Percentiles rank a stretch among this genome's conserved stretches.
Evolutionary conservation across 2,888 invertebrate genomes (phyloP).

Genomic region (Aporophyla nigra): DNA sequence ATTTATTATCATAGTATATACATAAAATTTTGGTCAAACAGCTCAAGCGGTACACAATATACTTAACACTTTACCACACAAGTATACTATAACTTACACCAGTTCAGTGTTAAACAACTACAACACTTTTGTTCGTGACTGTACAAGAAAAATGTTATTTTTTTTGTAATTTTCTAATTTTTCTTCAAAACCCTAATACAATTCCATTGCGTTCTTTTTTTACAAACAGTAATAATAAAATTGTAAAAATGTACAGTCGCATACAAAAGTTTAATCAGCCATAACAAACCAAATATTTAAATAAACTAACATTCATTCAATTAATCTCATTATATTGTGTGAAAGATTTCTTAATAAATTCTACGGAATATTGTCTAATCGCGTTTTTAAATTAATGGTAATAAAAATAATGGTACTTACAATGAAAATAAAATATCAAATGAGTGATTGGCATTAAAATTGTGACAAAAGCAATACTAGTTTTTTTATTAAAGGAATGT

Average conservation of each 20-base stretch:
- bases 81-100: slow-evolving; percentile 32
- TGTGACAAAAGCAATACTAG: slow-evolving; percentile 48
- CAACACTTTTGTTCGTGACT: slow-evolving; percentile 44
- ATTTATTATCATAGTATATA: slow-evolving; percentile 81
- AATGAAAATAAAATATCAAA: slow-evolving; percentile 25
- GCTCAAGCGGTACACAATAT: slow-evolving; percentile 64
- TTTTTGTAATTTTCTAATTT: slow-evolving; percentile 2
- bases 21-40: slow-evolving; percentile 75
- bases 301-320: slow-evolving; percentile 19
- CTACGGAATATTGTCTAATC: slow-evolving; percentile 26
- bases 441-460: slow-evolving; percentile 19
- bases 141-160: slow-evolving; percentile 11
- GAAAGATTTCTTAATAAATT: slow-evolving; percentile 32
- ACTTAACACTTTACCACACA: slow-evolving; percentile 57
- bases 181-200: neutral
- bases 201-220: neutral
- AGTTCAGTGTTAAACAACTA: slow-evolving; percentile 15
- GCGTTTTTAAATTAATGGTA: slow-evolving; percentile 12
- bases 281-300: slow-evolving; percentile 21
- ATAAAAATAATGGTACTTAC: slow-evolving; percentile 37
- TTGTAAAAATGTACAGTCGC: slow-evolving; percentile 22
- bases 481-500: slow-evolving; percentile 26
- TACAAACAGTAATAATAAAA: neutral
- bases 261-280: slow-evolving; percentile 36
- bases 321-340: slow-evolving; percentile 60